Evolutionary conservation across 2,888 invertebrate genomes (phyloP).

Genomic region (Drosophila diplacantha): DNA sequence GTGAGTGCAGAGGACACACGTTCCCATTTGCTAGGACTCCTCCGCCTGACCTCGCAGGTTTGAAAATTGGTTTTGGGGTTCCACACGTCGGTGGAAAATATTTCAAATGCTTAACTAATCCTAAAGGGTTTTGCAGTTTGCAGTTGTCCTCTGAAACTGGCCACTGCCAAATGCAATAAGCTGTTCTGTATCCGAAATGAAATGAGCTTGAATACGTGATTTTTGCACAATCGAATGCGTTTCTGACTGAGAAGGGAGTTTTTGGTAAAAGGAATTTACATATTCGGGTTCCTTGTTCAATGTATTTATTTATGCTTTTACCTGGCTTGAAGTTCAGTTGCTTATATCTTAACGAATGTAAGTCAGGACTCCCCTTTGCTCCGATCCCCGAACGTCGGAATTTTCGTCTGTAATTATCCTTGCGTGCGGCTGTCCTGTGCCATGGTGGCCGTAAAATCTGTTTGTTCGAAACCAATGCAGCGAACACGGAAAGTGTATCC

Average conservation of each 20-base stretch:
- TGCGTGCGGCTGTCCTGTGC: conserved; percentile 26
- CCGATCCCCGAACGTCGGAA: conserved; percentile 7
- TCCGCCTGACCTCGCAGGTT: background rate
- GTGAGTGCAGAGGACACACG: conserved; percentile 4
- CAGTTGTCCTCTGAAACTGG: background rate
- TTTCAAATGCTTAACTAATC: conserved; percentile 22
- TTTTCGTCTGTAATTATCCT: conserved; percentile 27
- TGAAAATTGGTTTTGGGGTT: conserved; percentile 6
- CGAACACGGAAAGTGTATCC: conserved; percentile 23
- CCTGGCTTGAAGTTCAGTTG: no score
- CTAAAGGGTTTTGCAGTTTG: background rate
- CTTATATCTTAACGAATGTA: background rate
- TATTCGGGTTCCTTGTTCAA: background rate
- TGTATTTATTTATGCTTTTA: background rate
- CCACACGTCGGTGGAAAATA: conserved; percentile 20
- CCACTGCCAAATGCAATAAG: conserved; percentile 17
- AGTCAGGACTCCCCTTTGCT: background rate
- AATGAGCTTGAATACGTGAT: conserved; percentile 11
- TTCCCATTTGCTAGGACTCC: conserved; percentile 2
- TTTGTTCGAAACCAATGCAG: conserved; percentile 33
- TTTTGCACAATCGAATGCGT: conserved; percentile 1
- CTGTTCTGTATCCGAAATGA: conserved; percentile 1
- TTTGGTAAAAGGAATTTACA: background rate
- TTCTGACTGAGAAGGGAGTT: background rate
- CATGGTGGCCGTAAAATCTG: conserved; percentile 30